phyloP scores from a whole-genome alignment of 2,797 vertebrate genomes.

The Danionella dracula region DNA sequence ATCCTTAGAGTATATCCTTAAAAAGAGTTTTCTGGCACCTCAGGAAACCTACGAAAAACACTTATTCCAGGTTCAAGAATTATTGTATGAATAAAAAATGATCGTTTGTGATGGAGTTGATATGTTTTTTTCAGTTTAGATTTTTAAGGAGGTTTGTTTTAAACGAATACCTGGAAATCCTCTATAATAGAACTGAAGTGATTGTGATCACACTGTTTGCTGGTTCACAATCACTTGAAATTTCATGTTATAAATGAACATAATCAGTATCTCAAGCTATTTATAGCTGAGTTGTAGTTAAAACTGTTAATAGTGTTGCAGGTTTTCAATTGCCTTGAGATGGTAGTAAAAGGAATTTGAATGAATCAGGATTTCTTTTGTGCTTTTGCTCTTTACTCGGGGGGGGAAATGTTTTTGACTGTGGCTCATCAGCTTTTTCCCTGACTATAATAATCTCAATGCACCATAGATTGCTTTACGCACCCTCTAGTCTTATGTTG shows the following conservation, averaged over 20 bases:
- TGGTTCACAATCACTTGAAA: no score
- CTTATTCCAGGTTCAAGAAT: no score
- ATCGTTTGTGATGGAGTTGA: no score
- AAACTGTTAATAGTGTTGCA: neutral
- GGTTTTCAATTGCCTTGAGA: neutral
- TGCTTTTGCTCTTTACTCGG: slow-evolving; percentile 13
- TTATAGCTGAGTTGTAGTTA: neutral
- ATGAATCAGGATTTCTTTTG: neutral
- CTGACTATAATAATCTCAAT: slow-evolving; percentile 26
- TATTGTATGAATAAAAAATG: no score
- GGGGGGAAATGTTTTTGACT: slow-evolving; percentile 15
- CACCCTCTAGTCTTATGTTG: neutral
- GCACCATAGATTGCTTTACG: slow-evolving; percentile 19
- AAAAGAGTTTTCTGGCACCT: no score
- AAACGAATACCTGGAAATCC: no score
- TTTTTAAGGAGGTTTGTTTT: no score
- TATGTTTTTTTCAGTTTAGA: no score
- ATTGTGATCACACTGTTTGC: no score
- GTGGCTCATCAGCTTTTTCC: slow-evolving; percentile 25
- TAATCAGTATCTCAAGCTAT: neutral
- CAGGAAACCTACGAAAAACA: no score
- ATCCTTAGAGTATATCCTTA: no score
- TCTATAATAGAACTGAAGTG: no score
- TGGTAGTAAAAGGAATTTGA: neutral
- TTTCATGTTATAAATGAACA: neutral